A percentile compares a stretch with the other conserved stretches of the same genome.
These are phyloP conservation scores for Ceratina australensis DNA, from an alignment of 1,140 invertebrate species.

Conservation along the genomic window DNA sequence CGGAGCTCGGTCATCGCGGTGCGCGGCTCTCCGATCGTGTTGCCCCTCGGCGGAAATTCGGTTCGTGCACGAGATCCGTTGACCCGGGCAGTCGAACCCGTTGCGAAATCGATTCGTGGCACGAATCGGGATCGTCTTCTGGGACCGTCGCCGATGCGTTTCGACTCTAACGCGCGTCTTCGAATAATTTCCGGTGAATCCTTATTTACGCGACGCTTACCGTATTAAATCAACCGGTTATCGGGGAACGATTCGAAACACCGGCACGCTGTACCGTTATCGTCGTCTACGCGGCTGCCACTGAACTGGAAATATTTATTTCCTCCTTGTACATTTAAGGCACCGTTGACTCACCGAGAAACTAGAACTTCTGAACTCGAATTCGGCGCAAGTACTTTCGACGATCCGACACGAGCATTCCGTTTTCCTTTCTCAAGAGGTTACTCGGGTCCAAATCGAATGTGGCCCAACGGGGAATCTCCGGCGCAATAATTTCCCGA, in stretches of 20 bases:
- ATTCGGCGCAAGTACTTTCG: too few relatives aligned
- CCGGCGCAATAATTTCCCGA: constrained; percentile 52
- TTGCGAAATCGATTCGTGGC: constrained; percentile 28
- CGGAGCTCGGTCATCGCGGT: constrained; percentile 47
- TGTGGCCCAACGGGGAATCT: not conserved
- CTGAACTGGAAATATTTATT: too few relatives aligned
- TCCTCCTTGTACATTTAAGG: too few relatives aligned
- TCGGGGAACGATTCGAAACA: constrained; percentile 9
- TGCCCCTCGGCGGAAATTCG: constrained; percentile 53
- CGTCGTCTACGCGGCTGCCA: constrained; percentile 12
- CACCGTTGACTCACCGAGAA: too few relatives aligned
- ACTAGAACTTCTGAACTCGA: too few relatives aligned
- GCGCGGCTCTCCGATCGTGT: constrained; percentile 21
- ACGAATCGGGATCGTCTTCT: not conserved
- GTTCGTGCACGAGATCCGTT: constrained; percentile 37
- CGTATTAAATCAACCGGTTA: constrained; percentile 60
- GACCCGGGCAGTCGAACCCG: constrained; percentile 5
- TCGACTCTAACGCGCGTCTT: constrained; percentile 10
- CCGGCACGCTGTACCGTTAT: not conserved
- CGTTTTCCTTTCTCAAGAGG: constrained; percentile 1
- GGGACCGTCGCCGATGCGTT: not conserved
- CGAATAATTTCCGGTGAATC: constrained; percentile 32
- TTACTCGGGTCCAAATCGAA: not conserved
- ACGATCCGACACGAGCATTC: not conserved
- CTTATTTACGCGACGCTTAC: constrained; percentile 56